These are phyloP conservation scores for Ophion obscuratus DNA, from an alignment of 2,888 invertebrate species.

Conservation along the genomic window DNA sequence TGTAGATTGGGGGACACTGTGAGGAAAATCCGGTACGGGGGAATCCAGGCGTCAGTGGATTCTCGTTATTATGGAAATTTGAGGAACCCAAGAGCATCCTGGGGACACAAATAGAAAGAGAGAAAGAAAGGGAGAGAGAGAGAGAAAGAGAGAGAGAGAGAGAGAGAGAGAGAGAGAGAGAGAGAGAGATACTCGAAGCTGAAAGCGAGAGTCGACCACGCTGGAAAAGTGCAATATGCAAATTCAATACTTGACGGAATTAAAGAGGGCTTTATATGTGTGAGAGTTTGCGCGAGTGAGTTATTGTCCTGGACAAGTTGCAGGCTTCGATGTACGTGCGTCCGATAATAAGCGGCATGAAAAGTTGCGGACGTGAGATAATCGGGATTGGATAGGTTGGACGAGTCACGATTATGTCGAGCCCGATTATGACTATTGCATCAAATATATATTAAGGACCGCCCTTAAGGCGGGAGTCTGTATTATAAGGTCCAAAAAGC, in stretches of 20 bases:
- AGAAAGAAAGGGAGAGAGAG: conserved; percentile 16
- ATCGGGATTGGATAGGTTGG: conserved; percentile 32
- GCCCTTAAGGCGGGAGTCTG: no score
- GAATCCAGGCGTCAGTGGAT: conserved; percentile 32
- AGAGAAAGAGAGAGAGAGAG: conserved; percentile 10
- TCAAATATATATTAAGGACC: background rate
- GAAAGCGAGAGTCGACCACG: conserved; percentile 26
- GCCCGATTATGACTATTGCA: background rate
- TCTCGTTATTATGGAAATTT: conserved; percentile 67
- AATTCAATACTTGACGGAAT: conserved; percentile 52
- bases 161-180: conserved; percentile 18
- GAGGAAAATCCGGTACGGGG: conserved; percentile 47
- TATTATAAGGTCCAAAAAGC: no score
- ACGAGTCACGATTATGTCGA: conserved; percentile 6
- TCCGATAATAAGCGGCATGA: conserved; percentile 55
- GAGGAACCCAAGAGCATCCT: conserved; percentile 16
- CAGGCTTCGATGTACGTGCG: conserved; percentile 43
- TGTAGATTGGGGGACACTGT: conserved; percentile 33
- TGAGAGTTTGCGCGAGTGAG: conserved; percentile 19
- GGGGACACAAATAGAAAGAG: background rate
- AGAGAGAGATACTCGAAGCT: conserved; percentile 22
- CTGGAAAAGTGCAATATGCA: conserved; percentile 66
- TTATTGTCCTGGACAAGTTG: conserved; percentile 13
- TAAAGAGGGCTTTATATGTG: conserved; percentile 17
- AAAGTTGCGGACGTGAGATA: conserved; percentile 30